Conservation (phyloP, 2,797 vertebrate genomes). For the Gadopsis bispinosus region DNA sequence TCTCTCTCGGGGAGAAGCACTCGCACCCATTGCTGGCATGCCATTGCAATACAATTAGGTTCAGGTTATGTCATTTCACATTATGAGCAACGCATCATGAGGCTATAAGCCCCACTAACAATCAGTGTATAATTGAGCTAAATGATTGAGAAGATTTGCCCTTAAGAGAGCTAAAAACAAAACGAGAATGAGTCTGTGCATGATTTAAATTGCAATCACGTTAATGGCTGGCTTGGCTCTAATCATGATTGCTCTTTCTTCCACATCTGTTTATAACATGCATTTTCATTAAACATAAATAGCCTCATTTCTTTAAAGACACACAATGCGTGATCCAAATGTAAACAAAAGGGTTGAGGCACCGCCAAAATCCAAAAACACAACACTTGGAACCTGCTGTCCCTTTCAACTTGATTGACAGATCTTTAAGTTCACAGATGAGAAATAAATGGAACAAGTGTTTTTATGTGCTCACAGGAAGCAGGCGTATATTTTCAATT, state of each 20-base stretch:
- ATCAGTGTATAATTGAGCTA: conserved; percentile 64
- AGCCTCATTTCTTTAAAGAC: conserved; percentile 28
- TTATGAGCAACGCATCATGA: conserved; percentile 40
- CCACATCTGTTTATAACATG: conserved; percentile 50
- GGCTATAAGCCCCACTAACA: conserved; percentile 51
- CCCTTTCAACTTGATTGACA: background rate
- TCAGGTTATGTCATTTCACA: conserved; percentile 48
- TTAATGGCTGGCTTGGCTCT: conserved; percentile 53
- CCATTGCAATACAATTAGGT: conserved; percentile 44
- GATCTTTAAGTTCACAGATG: background rate
- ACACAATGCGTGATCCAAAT: conserved; percentile 3
- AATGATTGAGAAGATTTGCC: conserved; percentile 65
- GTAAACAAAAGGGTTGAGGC: conserved; percentile 10
- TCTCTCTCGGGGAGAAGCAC: background rate
- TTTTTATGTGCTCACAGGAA: background rate
- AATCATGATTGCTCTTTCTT: conserved; percentile 57
- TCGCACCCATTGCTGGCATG: conserved; percentile 8
- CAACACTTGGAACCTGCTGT: background rate
- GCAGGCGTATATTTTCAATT: background rate
- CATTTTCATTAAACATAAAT: conserved; percentile 55
- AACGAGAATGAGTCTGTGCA: conserved; percentile 41
- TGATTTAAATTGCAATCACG: conserved; percentile 71
- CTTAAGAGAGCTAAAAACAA: conserved; percentile 53
- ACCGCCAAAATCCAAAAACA: background rate
- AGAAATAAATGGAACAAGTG: background rate